Percentiles rank a stretch among this genome's conserved stretches.
phyloP scores from a whole-genome alignment of 2,113 vertebrate genomes.

The Manacus vitellinus region DNA sequence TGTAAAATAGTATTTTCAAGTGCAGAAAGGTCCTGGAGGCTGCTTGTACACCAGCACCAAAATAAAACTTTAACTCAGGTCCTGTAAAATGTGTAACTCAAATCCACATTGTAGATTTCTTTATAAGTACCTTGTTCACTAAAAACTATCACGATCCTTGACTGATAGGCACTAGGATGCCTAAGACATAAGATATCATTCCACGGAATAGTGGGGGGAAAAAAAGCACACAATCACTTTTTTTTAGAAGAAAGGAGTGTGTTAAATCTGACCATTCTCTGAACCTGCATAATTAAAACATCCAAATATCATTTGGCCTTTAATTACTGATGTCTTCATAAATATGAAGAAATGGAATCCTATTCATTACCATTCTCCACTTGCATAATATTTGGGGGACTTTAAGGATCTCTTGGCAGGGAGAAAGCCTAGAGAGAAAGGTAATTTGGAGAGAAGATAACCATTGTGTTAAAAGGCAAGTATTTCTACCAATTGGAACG shows the following conservation, averaged over 20 bases:
- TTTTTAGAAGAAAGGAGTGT: background rate
- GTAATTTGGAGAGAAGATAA: background rate
- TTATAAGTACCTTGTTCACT: background rate
- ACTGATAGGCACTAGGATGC: background rate
- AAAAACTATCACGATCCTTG: background rate
- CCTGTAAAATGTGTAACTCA: background rate
- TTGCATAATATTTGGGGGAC: background rate
- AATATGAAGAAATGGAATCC: background rate
- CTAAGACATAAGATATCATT: fast-evolving
- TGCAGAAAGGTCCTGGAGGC: background rate
- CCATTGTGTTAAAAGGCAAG: background rate
- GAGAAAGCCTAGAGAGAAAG: background rate
- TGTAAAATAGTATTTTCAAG: background rate
- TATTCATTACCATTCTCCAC: background rate
- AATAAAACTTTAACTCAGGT: background rate
- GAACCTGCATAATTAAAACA: background rate
- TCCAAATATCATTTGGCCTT: background rate
- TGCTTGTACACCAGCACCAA: background rate
- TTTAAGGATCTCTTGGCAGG: background rate
- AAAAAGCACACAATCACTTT: background rate
- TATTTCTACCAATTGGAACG: background rate
- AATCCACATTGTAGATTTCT: background rate
- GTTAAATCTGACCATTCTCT: background rate
- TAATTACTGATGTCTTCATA: background rate
- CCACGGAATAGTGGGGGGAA: background rate